These are phyloP conservation scores for Myiothlypis chrysogaster DNA, from an alignment of 2,797 vertebrate species.

Conservation along the genomic window DNA sequence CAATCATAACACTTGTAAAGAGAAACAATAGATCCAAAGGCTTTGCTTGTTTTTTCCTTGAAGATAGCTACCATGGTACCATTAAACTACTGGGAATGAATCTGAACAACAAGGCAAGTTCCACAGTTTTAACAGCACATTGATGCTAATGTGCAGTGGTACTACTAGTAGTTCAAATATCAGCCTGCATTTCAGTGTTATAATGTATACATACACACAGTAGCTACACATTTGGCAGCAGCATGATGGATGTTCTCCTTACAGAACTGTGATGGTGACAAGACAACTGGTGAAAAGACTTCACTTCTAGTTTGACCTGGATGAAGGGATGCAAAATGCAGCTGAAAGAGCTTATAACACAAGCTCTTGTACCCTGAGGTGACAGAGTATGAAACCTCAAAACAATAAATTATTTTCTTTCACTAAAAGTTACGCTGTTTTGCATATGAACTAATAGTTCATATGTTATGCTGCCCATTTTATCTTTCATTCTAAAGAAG, in stretches of 20 bases:
- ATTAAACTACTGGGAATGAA: neutral
- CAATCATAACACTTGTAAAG: neutral
- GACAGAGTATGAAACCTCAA: neutral
- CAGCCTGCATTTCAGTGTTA: neutral
- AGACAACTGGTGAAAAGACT: neutral
- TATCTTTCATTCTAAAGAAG: neutral
- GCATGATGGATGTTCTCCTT: neutral
- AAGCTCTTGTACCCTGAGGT: neutral
- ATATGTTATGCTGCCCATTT: neutral
- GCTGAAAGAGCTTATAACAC: neutral
- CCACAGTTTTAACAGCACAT: neutral
- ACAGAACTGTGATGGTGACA: neutral
- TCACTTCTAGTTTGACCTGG: neutral
- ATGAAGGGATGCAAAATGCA: neutral
- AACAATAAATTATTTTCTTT: neutral
- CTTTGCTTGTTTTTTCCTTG: neutral
- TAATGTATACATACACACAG: neutral
- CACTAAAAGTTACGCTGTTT: neutral
- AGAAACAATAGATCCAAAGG: neutral
- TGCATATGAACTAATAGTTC: neutral
- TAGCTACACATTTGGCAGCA: neutral
- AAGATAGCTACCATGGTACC: neutral
- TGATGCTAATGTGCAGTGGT: neutral
- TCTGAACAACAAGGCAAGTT: neutral
- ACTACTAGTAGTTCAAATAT: neutral